Percentiles rank a stretch among this genome's conserved stretches.
These are phyloP conservation scores for Hyperoplus lanceolatus DNA, from an alignment of 2,797 vertebrate genomes.

Conservation along the genomic window DNA sequence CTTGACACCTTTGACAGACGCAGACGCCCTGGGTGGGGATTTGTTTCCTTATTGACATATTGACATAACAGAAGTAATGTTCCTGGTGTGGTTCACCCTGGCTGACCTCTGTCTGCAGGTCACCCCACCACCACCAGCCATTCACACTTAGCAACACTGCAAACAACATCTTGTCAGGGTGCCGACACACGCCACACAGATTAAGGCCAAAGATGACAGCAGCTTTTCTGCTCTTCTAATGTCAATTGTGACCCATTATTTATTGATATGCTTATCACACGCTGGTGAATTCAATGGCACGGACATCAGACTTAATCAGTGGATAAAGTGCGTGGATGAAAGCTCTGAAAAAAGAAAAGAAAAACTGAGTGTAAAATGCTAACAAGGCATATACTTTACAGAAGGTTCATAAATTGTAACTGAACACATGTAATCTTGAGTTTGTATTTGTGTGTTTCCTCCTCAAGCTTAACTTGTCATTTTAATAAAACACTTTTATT, in stretches of 20 bases:
- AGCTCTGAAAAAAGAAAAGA: background rate
- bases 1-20: slow-evolving; percentile 10
- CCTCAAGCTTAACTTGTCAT: background rate
- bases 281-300: background rate
- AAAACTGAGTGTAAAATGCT: background rate
- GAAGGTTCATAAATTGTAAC: background rate
- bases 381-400: background rate
- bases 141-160: slow-evolving; percentile 18
- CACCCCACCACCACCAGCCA: slow-evolving; percentile 36
- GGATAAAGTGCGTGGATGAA: background rate
- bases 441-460: background rate
- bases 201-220: background rate
- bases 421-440: background rate
- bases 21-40: background rate
- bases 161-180: slow-evolving; percentile 10
- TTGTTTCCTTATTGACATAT: too few relatives aligned
- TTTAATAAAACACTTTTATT: background rate
- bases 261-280: background rate
- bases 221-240: background rate
- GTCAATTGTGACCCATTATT: background rate
- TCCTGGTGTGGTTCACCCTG: background rate
- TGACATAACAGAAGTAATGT: background rate
- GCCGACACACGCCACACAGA: background rate
- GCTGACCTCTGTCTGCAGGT: slow-evolving; percentile 43
- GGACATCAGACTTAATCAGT: background rate